Evolutionary conservation across 1,140 invertebrate species (phyloP).

Genomic region (Asbolus verrucosus): DNA sequence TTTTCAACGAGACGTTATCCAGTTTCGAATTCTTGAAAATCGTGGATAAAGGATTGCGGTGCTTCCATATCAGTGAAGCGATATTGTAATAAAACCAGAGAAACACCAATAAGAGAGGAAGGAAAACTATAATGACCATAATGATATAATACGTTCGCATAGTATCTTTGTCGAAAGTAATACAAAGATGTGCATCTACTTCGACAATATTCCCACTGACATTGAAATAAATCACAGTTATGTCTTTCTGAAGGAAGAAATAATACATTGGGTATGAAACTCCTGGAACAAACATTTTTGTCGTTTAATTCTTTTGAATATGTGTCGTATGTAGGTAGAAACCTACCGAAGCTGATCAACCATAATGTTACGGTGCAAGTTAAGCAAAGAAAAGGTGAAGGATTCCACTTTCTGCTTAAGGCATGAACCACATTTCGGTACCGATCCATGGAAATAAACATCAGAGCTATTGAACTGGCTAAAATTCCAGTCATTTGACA

Average conservation of each 20-base stretch:
- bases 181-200: conserved; percentile 56
- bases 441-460: conserved; percentile 69
- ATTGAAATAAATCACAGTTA: conserved; percentile 44
- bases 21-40: too few relatives aligned
- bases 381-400: conserved; percentile 57
- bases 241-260: conserved; percentile 52
- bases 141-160: conserved; percentile 63
- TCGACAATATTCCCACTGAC: too few relatives aligned
- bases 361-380: conserved; percentile 60
- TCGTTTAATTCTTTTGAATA: too few relatives aligned
- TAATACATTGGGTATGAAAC: conserved; percentile 57
- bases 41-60: conserved; percentile 59
- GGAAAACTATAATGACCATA: conserved; percentile 68
- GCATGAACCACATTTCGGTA: conserved; percentile 66
- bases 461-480: conserved; percentile 67
- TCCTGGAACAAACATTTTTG: too few relatives aligned
- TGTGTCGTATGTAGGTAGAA: too few relatives aligned
- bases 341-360: conserved; percentile 61
- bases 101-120: conserved; percentile 68
- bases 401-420: conserved; percentile 65
- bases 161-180: conserved; percentile 59
- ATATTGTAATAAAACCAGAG: conserved; percentile 69
- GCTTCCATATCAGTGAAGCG: conserved; percentile 67
- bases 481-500: conserved; percentile 67
- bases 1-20: conserved; percentile 47